Conservation (phyloP, 1,140 invertebrate species). For the Oedothorax gibbosus region DNA sequence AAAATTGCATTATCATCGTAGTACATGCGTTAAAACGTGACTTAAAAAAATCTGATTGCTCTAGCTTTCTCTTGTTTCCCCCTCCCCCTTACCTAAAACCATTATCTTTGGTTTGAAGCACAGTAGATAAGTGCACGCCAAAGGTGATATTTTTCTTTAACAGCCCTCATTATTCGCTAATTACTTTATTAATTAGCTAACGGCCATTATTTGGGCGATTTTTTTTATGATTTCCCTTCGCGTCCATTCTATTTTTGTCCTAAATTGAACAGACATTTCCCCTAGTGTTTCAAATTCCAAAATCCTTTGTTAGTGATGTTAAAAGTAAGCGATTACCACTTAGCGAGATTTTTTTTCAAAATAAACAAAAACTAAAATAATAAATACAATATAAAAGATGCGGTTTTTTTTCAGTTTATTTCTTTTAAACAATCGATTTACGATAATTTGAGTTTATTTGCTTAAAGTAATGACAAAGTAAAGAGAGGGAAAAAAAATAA, state of each 20-base stretch:
- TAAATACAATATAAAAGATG: too few species aligned
- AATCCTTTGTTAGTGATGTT: too few species aligned
- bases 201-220: too few species aligned
- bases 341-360: too few species aligned
- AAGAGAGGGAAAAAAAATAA: slow-evolving; percentile 21
- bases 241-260: too few species aligned
- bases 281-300: too few species aligned
- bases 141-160: slow-evolving; percentile 24
- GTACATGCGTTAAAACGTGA: background rate
- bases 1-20: slow-evolving; percentile 17
- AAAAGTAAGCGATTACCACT: too few species aligned
- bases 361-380: too few species aligned
- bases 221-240: too few species aligned
- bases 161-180: slow-evolving; percentile 17
- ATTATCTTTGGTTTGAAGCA: background rate
- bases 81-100: background rate
- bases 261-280: too few species aligned
- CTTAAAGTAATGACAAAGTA: background rate
- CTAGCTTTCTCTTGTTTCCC: background rate
- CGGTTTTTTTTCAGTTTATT: background rate
- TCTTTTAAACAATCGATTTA: slow-evolving; percentile 30
- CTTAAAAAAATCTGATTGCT: background rate
- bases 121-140: background rate
- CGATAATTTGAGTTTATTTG: slow-evolving; percentile 7
- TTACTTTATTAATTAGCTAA: slow-evolving; percentile 12